Base-by-base conservation (phyloP, 2,888 invertebrate species). In the Epicampocera succincta region DNA sequence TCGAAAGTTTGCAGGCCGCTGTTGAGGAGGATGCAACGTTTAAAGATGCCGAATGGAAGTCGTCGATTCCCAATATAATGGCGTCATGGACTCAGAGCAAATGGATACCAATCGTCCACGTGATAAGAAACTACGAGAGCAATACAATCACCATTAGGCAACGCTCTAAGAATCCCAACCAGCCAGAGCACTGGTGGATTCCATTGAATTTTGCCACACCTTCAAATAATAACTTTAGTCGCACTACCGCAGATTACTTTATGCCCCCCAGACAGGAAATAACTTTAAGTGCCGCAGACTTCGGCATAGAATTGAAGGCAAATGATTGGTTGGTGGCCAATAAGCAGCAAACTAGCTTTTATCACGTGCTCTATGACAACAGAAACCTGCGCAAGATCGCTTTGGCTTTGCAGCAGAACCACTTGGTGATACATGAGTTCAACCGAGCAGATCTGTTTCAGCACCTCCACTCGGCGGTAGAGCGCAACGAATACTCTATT, bases 371-470 rank as follows among this genome's bases (percentile, higher is more conserved):
- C 86, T 96, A 96, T 84, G 95, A 96, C 63, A 87, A 87, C 0
- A 89, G 90, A 0, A 95, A 95, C 87, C 94, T 95, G 93, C 87
- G 90, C 1, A 91, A 93, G 0, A 92, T 97, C 4, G 93, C 93
- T 11, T 91, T 93, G 25, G 93, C 88, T 93, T 72, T 92, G 94
- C 93, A 93, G 6, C 91, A 92, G 3, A 93, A 93, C 54, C 95
- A 93, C 85, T 90, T 92, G 85, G 92, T 93, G 33, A 95, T 97
- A 71, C 93, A 95, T 84, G 92, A 94, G 1, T 93, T 94, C 60
- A 97, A 97, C 87, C 92, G 98, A 68, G 97, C 96, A 0, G 96
- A 98, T 87, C 92, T 98, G 60, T 92, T 99, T 12, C 96, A 97
- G 84, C 98, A 98, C 88, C 93, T 94, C 0, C 84, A 80, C 15